These are phyloP conservation scores for Oncorhynchus clarkii DNA, from an alignment of 2,113 vertebrate genomes.

Conservation along the genomic window DNA sequence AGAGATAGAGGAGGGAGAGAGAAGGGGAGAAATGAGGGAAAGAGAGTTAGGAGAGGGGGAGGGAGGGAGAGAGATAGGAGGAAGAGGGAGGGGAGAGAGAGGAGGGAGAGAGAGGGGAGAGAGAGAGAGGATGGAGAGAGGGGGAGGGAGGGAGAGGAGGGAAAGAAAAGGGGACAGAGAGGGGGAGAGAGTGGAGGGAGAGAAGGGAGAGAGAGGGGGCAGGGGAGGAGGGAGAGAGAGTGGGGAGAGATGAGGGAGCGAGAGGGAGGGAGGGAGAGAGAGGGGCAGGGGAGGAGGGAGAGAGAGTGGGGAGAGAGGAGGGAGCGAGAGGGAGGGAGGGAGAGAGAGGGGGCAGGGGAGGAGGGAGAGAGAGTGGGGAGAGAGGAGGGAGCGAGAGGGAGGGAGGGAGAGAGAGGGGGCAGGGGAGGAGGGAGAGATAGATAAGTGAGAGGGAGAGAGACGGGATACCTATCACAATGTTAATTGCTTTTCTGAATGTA, in stretches of 20 bases:
- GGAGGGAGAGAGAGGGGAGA: background rate
- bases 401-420: too few relatives aligned
- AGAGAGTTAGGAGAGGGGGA: too few relatives aligned
- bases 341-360: rapidly evolving
- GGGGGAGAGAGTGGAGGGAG: too few relatives aligned
- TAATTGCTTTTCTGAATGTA: background rate
- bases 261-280: background rate
- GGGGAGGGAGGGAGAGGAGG: too few relatives aligned
- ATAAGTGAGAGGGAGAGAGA: too few relatives aligned
- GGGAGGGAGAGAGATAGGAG: too few relatives aligned
- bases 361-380: too few relatives aligned
- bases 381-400: background rate
- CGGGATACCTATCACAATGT: background rate
- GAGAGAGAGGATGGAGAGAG: background rate
- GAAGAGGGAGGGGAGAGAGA: too few relatives aligned
- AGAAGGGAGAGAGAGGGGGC: background rate
- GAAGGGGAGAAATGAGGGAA: too few relatives aligned
- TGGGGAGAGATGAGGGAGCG: background rate
- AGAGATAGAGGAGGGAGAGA: too few relatives aligned
- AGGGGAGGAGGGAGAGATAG: too few relatives aligned
- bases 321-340: rapidly evolving
- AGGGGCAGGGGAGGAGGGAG: background rate
- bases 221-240: background rate
- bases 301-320: background rate
- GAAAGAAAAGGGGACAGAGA: too few relatives aligned